Percentiles rank a stretch among this genome's conserved stretches.
These are phyloP conservation scores for Zygothrica quintamaculata DNA, from an alignment of 2,888 invertebrate genomes.

Conservation along the genomic window DNA sequence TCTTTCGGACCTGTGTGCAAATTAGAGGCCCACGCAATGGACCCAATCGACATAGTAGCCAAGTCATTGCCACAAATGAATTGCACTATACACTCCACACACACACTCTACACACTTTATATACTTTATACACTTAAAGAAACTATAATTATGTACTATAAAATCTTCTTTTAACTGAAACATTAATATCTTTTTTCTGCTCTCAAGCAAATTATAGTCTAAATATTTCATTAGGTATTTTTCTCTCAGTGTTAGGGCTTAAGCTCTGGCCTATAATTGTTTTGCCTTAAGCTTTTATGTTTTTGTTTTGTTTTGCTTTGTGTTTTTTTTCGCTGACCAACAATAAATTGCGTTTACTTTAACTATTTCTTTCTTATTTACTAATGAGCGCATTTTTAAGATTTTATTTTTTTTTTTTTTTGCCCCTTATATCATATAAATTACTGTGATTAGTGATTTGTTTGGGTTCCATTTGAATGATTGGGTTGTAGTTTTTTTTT, in stretches of 20 bases:
- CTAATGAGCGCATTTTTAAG: slow-evolving; percentile 40
- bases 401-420: slow-evolving; percentile 13
- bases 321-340: slow-evolving; percentile 24
- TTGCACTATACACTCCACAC: slow-evolving; percentile 9
- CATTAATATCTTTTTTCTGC: too few relatives aligned
- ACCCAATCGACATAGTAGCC: slow-evolving; percentile 33
- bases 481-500: too few relatives aligned
- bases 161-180: too few relatives aligned
- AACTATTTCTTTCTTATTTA: slow-evolving; percentile 13
- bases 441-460: slow-evolving; percentile 59
- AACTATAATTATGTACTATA: too few relatives aligned
- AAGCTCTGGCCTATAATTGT: slow-evolving; percentile 36
- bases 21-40: slow-evolving; percentile 42
- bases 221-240: too few relatives aligned
- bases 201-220: too few relatives aligned
- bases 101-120: too few relatives aligned
- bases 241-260: slow-evolving; percentile 9
- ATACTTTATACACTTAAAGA: too few relatives aligned
- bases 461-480: slow-evolving; percentile 9
- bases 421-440: slow-evolving; percentile 49
- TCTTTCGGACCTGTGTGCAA: slow-evolving; percentile 25
- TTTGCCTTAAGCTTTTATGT: slow-evolving; percentile 49
- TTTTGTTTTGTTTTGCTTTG: slow-evolving; percentile 21
- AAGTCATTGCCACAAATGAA: slow-evolving; percentile 73
- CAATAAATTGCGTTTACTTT: slow-evolving; percentile 28